Evolutionary conservation across 2,888 invertebrate genomes (phyloP).

Genomic region (Limnephilus lunatus): DNA sequence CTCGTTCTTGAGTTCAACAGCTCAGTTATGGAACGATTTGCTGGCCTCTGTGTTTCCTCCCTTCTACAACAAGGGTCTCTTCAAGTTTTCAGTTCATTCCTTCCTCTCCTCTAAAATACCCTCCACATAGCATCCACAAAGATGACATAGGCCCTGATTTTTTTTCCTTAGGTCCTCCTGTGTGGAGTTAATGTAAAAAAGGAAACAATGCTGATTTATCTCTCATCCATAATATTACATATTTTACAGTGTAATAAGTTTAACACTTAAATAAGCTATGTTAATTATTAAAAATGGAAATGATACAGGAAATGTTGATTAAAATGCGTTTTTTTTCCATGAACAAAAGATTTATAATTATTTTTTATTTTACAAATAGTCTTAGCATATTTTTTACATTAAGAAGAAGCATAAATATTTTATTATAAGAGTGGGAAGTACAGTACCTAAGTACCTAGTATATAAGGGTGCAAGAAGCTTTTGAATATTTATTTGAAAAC

Average conservation of each 20-base stretch:
- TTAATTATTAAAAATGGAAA: neutral
- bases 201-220: too few relatives aligned
- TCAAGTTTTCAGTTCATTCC: too few relatives aligned
- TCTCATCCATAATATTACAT: too few relatives aligned
- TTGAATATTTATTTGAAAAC: conserved; percentile 20
- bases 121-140: too few relatives aligned
- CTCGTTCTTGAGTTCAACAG: too few relatives aligned
- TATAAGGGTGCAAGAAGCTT: conserved; percentile 43
- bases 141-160: too few relatives aligned
- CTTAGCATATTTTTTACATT: conserved; percentile 55
- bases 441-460: conserved; percentile 37
- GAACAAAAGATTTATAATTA: conserved; percentile 63
- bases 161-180: too few relatives aligned
- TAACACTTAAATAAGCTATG: neutral
- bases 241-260: neutral
- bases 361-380: conserved; percentile 63
- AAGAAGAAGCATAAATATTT: conserved; percentile 58
- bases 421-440: conserved; percentile 39
- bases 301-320: neutral
- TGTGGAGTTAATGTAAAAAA: too few relatives aligned
- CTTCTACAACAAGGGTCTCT: too few relatives aligned
- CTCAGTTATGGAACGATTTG: too few relatives aligned
- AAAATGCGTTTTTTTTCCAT: conserved; percentile 15
- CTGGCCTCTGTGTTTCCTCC: too few relatives aligned
- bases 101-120: too few relatives aligned